Evolutionary conservation across 1,140 invertebrate species (phyloP), one percentile per base, ranked within the genome.

Genomic region (Homarus americanus): DNA sequence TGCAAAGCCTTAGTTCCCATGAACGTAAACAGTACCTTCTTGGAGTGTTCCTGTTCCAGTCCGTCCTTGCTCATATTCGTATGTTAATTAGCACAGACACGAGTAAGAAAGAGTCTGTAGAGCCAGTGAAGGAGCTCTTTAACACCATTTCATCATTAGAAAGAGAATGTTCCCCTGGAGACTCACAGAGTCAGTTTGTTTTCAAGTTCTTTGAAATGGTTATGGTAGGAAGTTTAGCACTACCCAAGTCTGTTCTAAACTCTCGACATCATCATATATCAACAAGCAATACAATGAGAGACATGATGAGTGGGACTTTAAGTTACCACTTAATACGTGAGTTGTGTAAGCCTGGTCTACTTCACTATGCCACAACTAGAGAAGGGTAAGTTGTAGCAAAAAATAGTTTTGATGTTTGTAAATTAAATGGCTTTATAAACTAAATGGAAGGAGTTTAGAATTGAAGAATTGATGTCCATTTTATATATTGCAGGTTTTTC

Each of bases 241-340:
- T 93, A 17, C 82, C 92, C 32, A 82, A 49, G 38, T 75, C 73
- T 40, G 78, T 93, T 15, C 34, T 93, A 15, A 86, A 91, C 28
- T 93, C 92, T 2, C 38, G 91, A 17, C 90, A 92, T 24, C 92
- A 93, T 82, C 86, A 92, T 36, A 90, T 89, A 34, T 9, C 91
- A 32, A 66, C 86, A 9, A 76, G 63, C 41, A 58, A 73, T 9
- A 87, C 63, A 73, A 82, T 82, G 78, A 41, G 75, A 63, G 88
- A 91, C 66, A 86, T 93, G 34, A 93, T 93, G 90, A 90, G 87
- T 86, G 92, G 92, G 20, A 93, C 87, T 4, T 78, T 93, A 1
- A 72, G 76, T 34, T 91, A 91, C 49, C 84, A 90, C 36, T 38
- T 93, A 17, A 76, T 93, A 5, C 76, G 82, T 40, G 72, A 92